Evolutionary conservation across 35 echinoderm and acorn worm species (phyloP).

Genomic region (Acanthaster planci): DNA sequence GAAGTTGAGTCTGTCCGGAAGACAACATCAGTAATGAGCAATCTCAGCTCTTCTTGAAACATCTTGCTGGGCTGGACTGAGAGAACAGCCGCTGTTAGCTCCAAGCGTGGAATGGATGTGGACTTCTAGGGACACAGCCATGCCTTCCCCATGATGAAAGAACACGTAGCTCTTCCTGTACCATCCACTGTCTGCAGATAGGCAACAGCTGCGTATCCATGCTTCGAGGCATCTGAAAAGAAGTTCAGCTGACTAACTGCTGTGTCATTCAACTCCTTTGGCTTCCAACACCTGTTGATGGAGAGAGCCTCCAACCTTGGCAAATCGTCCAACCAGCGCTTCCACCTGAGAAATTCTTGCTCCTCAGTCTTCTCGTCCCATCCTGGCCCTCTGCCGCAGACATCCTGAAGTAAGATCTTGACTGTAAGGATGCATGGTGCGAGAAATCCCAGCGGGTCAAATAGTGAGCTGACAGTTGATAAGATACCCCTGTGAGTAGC

Average conservation of each 20-base stretch:
- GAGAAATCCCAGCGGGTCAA: slow-evolving; percentile 23
- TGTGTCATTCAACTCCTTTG: neutral
- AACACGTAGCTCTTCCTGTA: neutral
- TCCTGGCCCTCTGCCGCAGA: too few relatives aligned
- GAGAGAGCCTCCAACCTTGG: too few relatives aligned
- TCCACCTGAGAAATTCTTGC: neutral
- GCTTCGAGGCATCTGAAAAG: slow-evolving; percentile 6
- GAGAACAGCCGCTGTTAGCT: slow-evolving; percentile 56
- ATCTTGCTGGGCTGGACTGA: slow-evolving; percentile 18
- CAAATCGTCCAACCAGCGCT: slow-evolving; percentile 14
- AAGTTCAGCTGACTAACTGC: neutral
- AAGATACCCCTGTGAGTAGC: too few relatives aligned
- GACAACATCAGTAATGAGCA: neutral
- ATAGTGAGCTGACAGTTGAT: too few relatives aligned
- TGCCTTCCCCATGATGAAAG: slow-evolving; percentile 17
- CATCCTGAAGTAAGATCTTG: too few relatives aligned
- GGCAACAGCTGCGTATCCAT: slow-evolving; percentile 9
- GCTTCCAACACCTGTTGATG: too few relatives aligned
- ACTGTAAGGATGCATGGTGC: slow-evolving; percentile 1
- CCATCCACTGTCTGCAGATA: slow-evolving; percentile 21
- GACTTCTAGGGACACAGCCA: slow-evolving; percentile 17
- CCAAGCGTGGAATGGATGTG: slow-evolving; percentile 61
- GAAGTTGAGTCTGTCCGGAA: slow-evolving; percentile 50
- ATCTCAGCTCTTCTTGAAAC: slow-evolving; percentile 36
- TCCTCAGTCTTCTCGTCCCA: slow-evolving; percentile 24